Base-by-base conservation (phyloP, 1,140 invertebrate genomes). In the Pomacea maculata region DNA sequence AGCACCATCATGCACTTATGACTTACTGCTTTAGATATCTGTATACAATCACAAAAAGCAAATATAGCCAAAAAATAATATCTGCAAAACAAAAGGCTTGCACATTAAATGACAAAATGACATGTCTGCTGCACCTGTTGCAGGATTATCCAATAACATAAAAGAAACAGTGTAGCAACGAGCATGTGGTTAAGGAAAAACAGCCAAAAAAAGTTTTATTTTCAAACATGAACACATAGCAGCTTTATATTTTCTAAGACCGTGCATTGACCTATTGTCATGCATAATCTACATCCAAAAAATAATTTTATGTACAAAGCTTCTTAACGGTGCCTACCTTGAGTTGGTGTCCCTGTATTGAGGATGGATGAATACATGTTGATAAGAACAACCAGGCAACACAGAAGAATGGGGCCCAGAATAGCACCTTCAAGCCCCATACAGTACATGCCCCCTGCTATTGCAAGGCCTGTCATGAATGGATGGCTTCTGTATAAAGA, bases 381-480 rank as follows among this genome's bases (percentile, higher is more conserved):
- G 74, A 96, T 93, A 25, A 94, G 94, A 3, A 96, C 96, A 89
- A 97, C 94, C 1, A 97, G 93, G 75, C 94, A 95, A 88, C 98
- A 99, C 0, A 99, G 92, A 34, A 99, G 93, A 3, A 99, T 93
- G 0, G 98, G 98, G 0, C 98, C 98, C 83, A 99, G 95, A 79
- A 99, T 96, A 1, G 97, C 98, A 1, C 98, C 98, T 92, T 99
- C 96, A 70, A 98, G 94, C 0, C 98, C 98, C 78, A 99, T 92
- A 93, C 96, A 99, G 90, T 99, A 98, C 83, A 99, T 96, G 64
- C 98, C 98, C n/a, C 98, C 98, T 15, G 97, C 97, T 86, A 99
- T 98, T 0, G 98, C 96, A 61, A 99, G 92, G 57, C 97, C 98
- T n/a, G 98, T 99, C 55, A 99, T 93, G 92, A 99, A 99, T 0